These are phyloP conservation scores for Drosophila leonis DNA, from an alignment of 2,888 invertebrate species.

Conservation along the genomic window DNA sequence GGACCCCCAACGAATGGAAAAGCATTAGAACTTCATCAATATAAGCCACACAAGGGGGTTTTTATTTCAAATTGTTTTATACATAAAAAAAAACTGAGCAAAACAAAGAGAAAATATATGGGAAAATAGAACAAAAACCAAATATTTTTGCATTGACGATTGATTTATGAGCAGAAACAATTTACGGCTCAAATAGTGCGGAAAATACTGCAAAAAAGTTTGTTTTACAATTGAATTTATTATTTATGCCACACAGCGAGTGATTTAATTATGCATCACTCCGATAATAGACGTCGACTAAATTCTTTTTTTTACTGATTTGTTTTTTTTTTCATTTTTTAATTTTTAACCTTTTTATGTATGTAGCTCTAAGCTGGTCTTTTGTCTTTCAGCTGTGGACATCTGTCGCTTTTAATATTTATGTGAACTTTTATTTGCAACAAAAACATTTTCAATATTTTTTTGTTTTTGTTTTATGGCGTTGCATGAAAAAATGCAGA, in stretches of 20 bases:
- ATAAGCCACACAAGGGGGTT: constrained; percentile 17
- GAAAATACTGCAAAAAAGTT: constrained; percentile 66
- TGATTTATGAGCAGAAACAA: constrained; percentile 73
- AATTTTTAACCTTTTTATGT: background rate
- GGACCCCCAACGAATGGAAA: constrained; percentile 31
- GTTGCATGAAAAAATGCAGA: constrained; percentile 36
- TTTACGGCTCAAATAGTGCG: constrained; percentile 74
- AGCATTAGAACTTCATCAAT: constrained; percentile 50
- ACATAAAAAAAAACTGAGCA: constrained; percentile 10
- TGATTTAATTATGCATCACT: constrained; percentile 72
- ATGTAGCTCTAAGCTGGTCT: constrained; percentile 56
- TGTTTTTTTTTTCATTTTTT: constrained; percentile 11
- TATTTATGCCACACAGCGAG: constrained; percentile 32
- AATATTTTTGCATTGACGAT: constrained; percentile 53
- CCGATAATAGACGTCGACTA: constrained; percentile 42
- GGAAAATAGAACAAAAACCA: constrained; percentile 27
- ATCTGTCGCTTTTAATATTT: constrained; percentile 72
- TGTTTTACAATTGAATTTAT: constrained; percentile 59
- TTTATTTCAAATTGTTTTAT: background rate
- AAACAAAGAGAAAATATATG: constrained; percentile 16
- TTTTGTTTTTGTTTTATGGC: constrained; percentile 44
- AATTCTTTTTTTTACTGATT: constrained; percentile 16
- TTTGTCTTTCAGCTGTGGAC: constrained; percentile 55
- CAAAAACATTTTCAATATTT: constrained; percentile 50
- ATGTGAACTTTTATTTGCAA: constrained; percentile 53